Evolutionary conservation across 1,140 invertebrate genomes (phyloP), one percentile per base, ranked within the genome.

Genomic region (Proctacanthus coquilletti): DNA sequence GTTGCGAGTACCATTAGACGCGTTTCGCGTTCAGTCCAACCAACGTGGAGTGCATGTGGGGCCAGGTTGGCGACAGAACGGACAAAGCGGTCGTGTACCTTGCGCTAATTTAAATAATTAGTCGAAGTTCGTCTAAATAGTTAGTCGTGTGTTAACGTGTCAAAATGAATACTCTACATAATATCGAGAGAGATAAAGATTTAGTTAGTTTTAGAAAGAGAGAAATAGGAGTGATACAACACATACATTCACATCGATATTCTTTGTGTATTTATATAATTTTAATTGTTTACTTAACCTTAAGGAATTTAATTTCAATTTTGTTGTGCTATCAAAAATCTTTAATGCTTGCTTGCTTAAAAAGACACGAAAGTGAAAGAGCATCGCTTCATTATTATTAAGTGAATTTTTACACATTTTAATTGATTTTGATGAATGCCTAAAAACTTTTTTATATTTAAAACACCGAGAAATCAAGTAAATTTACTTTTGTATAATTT

Each of bases 331-430:
- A 29, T 11, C 14, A 34, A 34, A 13, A 17, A 17, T 35, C 44
- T 38, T 39, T 23, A 15, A 17, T 42, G 33, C 10, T 30, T 43
- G 49, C 30, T 40, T 46, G 45, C 50, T 56, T 46, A 53, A 52
- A 58, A 57, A 58, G 55, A 58, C 55, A 58, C 55, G 55, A 58
- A 58, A 58, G 54, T 57, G 54, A 57, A 57, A 57, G 54, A 57
- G 54, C 52, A 56, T 57, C 50, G 14, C 21, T 21, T 39, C 32
- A 13, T 18, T 40, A 29, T 40, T 40, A 37, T 34, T 27, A 41
- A 25, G 15, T 39, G 19, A 11, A 36, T 41, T 27, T 37, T 25
- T 36, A 25, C 21, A 10, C 15, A 40, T 21, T 37, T 42, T 36
- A 34, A 29, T 35, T 43, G 21, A 21, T 34, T 35, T 33, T 42